These are phyloP conservation scores for Zeuzera pyrina DNA, from an alignment of 2,888 invertebrate species.

Conservation along the genomic window DNA sequence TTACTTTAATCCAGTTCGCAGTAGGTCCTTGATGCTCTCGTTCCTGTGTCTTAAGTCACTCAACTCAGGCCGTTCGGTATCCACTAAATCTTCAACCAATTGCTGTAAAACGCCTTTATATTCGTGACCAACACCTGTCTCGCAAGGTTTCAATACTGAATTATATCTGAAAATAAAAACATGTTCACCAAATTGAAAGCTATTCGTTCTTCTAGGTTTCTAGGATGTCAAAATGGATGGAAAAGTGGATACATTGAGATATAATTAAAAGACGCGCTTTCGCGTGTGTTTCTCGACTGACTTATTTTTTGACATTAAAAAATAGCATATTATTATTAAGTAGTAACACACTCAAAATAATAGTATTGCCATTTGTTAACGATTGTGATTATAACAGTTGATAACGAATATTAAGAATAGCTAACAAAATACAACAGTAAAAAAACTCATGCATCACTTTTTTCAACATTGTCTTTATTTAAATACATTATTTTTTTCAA, in stretches of 20 bases:
- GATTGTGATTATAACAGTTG: too few species aligned
- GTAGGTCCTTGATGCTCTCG: constrained; percentile 73
- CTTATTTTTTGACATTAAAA: too few species aligned
- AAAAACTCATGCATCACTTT: too few species aligned
- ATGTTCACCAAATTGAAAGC: neutral
- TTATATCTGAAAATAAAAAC: constrained; percentile 36
- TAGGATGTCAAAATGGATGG: too few species aligned
- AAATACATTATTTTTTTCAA: neutral
- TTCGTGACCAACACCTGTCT: constrained; percentile 59
- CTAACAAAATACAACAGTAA: too few species aligned
- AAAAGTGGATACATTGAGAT: too few species aligned
- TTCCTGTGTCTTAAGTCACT: constrained; percentile 72
- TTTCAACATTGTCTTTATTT: neutral
- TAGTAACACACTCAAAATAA: too few species aligned
- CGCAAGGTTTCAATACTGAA: constrained; percentile 60
- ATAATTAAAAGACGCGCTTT: too few species aligned
- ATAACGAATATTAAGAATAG: too few species aligned
- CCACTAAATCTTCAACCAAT: constrained; percentile 72
- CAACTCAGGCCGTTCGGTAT: constrained; percentile 72
- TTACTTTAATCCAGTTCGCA: constrained; percentile 75
- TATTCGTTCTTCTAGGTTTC: neutral
- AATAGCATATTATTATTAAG: too few species aligned
- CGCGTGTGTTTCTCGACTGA: too few species aligned
- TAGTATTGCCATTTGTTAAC: too few species aligned
- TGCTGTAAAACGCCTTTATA: constrained; percentile 72